Conservation (phyloP, 2,888 invertebrate species). For the Gerosis bhagava region DNA sequence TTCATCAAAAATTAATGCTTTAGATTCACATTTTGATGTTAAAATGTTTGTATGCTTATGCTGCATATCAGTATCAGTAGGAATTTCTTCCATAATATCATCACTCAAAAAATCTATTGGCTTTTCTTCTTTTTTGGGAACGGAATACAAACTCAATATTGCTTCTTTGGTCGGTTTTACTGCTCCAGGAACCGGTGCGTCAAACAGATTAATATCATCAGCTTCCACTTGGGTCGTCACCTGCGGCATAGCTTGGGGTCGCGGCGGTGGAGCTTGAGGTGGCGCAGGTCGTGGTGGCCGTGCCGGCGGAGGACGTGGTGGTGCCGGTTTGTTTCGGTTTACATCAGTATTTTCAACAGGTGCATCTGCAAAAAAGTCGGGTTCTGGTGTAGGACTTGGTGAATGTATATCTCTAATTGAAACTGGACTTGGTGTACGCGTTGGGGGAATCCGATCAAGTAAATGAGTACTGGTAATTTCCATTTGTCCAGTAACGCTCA, state of each 20-base stretch:
- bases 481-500: conserved; percentile 94
- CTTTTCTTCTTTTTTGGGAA: conserved; percentile 64
- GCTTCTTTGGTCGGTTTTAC: conserved; percentile 81
- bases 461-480: conserved; percentile 93
- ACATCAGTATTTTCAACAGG: conserved; percentile 58
- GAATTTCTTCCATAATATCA: conserved; percentile 69
- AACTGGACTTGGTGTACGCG: conserved; percentile 93
- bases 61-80: conserved; percentile 38
- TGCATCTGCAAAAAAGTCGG: conserved; percentile 54
- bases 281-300: conserved; percentile 69
- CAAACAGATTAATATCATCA: conserved; percentile 80
- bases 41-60: no score
- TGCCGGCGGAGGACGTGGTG: conserved; percentile 52
- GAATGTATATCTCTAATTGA: conserved; percentile 92
- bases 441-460: conserved; percentile 91
- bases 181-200: conserved; percentile 76
- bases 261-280: conserved; percentile 75
- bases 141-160: conserved; percentile 81
- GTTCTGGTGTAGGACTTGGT: conserved; percentile 91
- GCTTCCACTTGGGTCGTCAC: conserved; percentile 44
- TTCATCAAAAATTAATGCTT: conserved; percentile 34
- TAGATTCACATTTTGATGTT: conserved; percentile 27
- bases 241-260: conserved; percentile 56
- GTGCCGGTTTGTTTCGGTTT: conserved; percentile 63
- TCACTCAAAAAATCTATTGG: conserved; percentile 83